These are phyloP conservation scores for Luperina testacea DNA, from an alignment of 2,888 invertebrate species.

Conservation along the genomic window DNA sequence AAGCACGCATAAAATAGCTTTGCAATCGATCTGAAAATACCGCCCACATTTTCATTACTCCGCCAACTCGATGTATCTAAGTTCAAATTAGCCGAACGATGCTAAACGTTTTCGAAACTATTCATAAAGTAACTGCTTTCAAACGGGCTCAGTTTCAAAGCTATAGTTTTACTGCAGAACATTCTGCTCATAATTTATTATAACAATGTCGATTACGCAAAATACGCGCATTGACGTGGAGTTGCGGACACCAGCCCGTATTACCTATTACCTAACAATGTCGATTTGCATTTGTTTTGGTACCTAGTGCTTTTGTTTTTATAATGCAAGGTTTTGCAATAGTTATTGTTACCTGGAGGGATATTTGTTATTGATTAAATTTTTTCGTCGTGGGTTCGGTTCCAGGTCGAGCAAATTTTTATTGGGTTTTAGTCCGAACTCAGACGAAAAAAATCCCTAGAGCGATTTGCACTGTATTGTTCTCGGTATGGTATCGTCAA, in stretches of 20 bases:
- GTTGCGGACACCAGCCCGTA: too few relatives aligned
- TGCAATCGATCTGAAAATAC: neutral
- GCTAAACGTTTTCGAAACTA: conserved; percentile 12
- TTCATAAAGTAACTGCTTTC: conserved; percentile 7
- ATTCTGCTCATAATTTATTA: neutral
- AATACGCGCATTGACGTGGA: too few relatives aligned
- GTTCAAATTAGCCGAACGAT: conserved; percentile 17
- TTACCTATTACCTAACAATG: too few relatives aligned
- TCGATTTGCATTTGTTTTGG: conserved; percentile 3
- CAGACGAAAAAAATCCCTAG: neutral
- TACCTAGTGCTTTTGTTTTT: neutral
- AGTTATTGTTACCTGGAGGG: neutral
- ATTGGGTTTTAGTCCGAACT: too few relatives aligned
- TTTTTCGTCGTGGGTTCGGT: neutral
- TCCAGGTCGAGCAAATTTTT: neutral
- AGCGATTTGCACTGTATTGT: too few relatives aligned
- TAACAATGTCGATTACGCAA: neutral
- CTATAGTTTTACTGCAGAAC: neutral
- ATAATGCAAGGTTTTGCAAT: neutral
- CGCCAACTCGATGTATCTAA: neutral
- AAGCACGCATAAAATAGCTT: too few relatives aligned
- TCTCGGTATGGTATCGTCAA: neutral
- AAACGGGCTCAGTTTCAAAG: conserved; percentile 13
- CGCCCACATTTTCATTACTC: neutral
- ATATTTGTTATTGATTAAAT: neutral